Conservation (phyloP, 2,797 vertebrate species). For the Yasuhikotakia modesta region DNA sequence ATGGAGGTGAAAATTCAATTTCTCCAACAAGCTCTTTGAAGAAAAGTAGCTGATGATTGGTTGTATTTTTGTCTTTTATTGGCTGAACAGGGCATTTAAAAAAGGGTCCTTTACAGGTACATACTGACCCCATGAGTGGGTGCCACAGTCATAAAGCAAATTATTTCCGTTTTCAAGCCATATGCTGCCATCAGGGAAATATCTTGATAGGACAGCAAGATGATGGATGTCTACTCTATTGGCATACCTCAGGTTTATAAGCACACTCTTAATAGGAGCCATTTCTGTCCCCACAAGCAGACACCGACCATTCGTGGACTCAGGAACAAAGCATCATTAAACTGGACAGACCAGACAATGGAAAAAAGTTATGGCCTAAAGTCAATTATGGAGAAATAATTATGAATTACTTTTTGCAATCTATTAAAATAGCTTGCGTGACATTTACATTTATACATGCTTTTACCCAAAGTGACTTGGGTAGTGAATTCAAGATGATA, state of each 20-base stretch:
- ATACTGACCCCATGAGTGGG: conserved; percentile 44
- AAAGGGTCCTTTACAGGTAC: conserved; percentile 41
- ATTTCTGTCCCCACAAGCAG: conserved; percentile 15
- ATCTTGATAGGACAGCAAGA: conserved; percentile 51
- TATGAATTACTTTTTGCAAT: not conserved
- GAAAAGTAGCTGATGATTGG: conserved; percentile 48
- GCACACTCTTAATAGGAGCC: conserved; percentile 48
- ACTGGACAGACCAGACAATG: not conserved
- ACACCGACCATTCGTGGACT: not conserved
- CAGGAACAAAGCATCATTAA: not conserved
- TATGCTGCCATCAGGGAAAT: conserved; percentile 58
- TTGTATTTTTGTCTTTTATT: conserved; percentile 49
- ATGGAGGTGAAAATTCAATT: conserved; percentile 47
- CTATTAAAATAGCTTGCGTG: not conserved
- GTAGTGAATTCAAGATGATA: not conserved
- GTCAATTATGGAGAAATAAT: too few species aligned
- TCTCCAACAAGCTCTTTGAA: conserved; percentile 52
- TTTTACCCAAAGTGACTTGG: too few species aligned
- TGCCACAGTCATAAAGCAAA: conserved; percentile 55
- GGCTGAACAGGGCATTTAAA: conserved; percentile 41
- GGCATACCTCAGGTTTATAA: conserved; percentile 53
- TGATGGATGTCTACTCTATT: conserved; percentile 54
- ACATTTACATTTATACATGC: not conserved
- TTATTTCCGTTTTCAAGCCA: conserved; percentile 56
- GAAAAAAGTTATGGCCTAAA: not conserved